phyloP scores from a whole-genome alignment of 2,888 invertebrate species.

The Folsomia manolachei region DNA sequence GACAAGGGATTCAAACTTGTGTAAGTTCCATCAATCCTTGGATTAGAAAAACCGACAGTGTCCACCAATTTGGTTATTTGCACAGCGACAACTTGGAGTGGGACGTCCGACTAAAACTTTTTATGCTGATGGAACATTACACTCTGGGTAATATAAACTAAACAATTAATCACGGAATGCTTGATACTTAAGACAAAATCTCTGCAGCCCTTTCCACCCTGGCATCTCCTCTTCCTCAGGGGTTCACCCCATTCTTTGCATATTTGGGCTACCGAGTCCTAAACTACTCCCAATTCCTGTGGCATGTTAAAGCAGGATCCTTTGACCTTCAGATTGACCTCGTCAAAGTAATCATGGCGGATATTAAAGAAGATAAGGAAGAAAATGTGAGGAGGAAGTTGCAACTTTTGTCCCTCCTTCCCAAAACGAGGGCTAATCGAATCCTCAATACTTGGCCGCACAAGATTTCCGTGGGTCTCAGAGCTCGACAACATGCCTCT shows the following conservation, averaged over 20 bases:
- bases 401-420: conserved; percentile 68
- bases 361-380: conserved; percentile 51
- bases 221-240: conserved; percentile 79
- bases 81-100: conserved; percentile 71
- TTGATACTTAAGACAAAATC: too few species aligned
- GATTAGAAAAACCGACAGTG: too few species aligned
- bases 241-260: conserved; percentile 84
- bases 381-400: conserved; percentile 68
- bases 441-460: conserved; percentile 74
- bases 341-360: conserved; percentile 74
- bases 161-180: too few species aligned
- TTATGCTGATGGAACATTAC: conserved; percentile 77
- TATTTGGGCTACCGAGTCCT: conserved; percentile 78
- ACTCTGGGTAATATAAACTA: too few species aligned
- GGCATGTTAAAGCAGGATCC: conserved; percentile 78
- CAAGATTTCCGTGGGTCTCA: conserved; percentile 70
- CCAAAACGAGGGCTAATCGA: conserved; percentile 73
- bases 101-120: conserved; percentile 68
- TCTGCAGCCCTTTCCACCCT: conserved; percentile 75
- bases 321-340: conserved; percentile 84
- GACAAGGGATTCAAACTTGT: conserved; percentile 75
- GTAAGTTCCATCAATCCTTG: too few species aligned
- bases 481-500: conserved; percentile 77
- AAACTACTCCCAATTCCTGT: conserved; percentile 73
- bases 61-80: conserved; percentile 40